Percentiles rank a stretch among this genome's conserved stretches.
These are phyloP conservation scores for Puntigrus tetrazona DNA, from an alignment of 2,113 vertebrate species.

Conservation along the genomic window DNA sequence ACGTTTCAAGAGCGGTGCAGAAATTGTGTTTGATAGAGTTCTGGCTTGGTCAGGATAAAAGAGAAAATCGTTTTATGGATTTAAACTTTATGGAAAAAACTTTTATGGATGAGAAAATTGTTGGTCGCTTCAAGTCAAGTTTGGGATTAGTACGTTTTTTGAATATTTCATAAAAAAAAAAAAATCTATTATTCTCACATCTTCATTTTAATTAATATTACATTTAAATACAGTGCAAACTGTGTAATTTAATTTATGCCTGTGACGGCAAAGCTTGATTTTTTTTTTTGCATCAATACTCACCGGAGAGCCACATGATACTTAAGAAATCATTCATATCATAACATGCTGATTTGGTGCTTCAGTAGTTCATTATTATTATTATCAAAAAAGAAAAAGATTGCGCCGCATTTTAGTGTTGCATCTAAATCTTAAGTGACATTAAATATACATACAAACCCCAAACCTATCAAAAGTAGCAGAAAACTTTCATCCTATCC, in stretches of 20 bases:
- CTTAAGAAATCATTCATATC: too few species aligned
- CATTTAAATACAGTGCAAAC: not conserved
- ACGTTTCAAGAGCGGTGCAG: not conserved
- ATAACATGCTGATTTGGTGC: too few species aligned
- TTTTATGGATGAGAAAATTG: not conserved
- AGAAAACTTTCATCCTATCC: not conserved
- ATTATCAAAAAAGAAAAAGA: too few species aligned
- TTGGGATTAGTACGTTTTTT: not conserved
- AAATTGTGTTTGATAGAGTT: constrained; percentile 9
- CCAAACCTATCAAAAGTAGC: not conserved
- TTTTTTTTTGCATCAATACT: too few species aligned
- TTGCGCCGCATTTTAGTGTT: too few species aligned
- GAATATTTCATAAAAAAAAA: not conserved
- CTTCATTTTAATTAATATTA: not conserved
- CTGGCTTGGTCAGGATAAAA: constrained; percentile 46
- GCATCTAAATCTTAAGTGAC: too few species aligned
- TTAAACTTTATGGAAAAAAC: constrained; percentile 14
- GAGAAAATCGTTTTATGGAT: constrained; percentile 49
- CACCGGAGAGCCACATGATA: too few species aligned
- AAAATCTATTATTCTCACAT: not conserved
- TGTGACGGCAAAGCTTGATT: not conserved
- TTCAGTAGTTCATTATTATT: too few species aligned
- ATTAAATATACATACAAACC: too few species aligned
- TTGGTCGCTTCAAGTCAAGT: not conserved
- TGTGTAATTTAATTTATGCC: not conserved